phyloP scores from a whole-genome alignment of 2,113 vertebrate genomes.

The Australoheros scitulus region DNA sequence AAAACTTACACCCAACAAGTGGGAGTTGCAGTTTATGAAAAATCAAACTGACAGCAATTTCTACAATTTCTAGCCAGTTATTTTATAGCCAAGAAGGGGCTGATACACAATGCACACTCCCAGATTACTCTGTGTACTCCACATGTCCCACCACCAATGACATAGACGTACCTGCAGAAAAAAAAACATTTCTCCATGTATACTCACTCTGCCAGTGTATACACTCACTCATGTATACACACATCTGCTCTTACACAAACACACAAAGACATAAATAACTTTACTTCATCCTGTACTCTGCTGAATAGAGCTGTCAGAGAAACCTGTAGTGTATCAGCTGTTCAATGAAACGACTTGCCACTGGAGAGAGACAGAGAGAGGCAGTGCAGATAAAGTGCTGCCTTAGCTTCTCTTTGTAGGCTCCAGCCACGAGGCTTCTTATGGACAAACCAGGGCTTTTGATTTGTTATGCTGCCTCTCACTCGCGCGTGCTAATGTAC shows the following conservation, averaged over 20 bases:
- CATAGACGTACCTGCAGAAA: background rate
- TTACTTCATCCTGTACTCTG: constrained; percentile 14
- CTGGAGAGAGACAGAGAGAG: constrained; percentile 29
- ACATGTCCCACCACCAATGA: background rate
- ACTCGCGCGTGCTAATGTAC: background rate
- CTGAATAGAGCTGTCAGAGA: constrained; percentile 29
- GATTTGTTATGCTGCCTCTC: constrained; percentile 39
- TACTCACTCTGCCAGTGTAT: background rate
- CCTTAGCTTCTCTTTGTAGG: constrained; percentile 39
- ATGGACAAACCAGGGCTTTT: constrained; percentile 45
- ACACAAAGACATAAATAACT: constrained; percentile 11
- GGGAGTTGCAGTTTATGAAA: background rate
- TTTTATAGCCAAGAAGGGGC: background rate
- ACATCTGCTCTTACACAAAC: background rate
- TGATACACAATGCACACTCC: background rate
- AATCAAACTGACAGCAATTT: background rate
- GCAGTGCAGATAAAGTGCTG: constrained; percentile 38
- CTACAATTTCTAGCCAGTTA: background rate
- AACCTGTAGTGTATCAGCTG: constrained; percentile 24
- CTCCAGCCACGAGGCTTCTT: constrained; percentile 36
- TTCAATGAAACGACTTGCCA: constrained; percentile 44
- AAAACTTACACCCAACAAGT: background rate
- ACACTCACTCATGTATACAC: background rate
- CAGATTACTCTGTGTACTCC: background rate
- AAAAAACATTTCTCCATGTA: background rate